These are phyloP conservation scores for Sakesphorus luctuosus DNA, from an alignment of 2,113 vertebrate genomes.

Conservation along the genomic window DNA sequence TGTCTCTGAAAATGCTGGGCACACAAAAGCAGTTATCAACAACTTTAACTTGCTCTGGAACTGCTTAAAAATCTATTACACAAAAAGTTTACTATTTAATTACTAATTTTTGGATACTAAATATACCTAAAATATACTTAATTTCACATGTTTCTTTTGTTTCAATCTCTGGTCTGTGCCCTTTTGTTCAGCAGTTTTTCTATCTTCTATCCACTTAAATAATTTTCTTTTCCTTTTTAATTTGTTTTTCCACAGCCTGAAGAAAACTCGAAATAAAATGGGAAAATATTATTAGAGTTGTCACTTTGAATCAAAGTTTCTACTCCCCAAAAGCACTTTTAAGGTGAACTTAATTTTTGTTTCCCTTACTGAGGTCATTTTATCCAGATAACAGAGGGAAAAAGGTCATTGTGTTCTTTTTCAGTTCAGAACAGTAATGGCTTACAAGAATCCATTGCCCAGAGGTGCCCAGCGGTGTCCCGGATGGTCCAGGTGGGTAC, in stretches of 20 bases:
- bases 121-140: background rate
- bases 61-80: background rate
- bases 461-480: no score
- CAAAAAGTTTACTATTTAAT: background rate
- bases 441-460: background rate
- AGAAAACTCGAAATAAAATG: background rate
- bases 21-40: background rate
- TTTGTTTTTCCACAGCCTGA: background rate
- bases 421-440: background rate
- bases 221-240: background rate
- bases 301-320: slow-evolving; percentile 12
- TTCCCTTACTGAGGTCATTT: background rate
- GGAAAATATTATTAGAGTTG: background rate
- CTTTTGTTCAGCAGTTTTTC: background rate
- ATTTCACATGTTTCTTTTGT: background rate
- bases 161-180: background rate
- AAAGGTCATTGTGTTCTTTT: background rate
- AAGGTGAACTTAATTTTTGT: background rate
- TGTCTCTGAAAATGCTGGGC: background rate
- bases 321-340: background rate
- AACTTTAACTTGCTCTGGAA: background rate
- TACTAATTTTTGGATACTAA: background rate
- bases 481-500: no score
- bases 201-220: background rate
- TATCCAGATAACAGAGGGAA: background rate